These are phyloP conservation scores for Pseudochromis fuscus DNA, from an alignment of 2,797 vertebrate species.

Conservation along the genomic window DNA sequence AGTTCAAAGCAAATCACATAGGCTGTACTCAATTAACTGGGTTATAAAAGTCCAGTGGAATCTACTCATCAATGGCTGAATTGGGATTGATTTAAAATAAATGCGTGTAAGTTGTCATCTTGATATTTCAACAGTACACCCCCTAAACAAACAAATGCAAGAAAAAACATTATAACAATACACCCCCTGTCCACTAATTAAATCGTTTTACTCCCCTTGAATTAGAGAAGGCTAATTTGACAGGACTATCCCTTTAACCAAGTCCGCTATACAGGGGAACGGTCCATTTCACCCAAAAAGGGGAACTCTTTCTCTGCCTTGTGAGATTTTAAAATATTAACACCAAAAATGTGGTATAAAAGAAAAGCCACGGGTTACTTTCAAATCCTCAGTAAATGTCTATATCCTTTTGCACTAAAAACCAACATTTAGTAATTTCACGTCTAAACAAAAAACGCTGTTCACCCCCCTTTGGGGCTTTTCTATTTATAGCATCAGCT, in stretches of 20 bases:
- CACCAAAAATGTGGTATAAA: accelerated
- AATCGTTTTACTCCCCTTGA: slow-evolving; percentile 7
- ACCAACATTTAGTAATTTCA: background rate
- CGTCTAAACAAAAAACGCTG: background rate
- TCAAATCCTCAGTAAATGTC: accelerated
- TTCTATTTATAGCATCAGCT: slow-evolving; percentile 87
- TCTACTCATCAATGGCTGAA: no score
- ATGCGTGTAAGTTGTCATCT: no score
- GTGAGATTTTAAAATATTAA: background rate
- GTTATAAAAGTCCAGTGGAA: no score
- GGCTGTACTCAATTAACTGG: no score
- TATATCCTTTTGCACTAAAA: background rate
- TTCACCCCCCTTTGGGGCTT: slow-evolving; percentile 69
- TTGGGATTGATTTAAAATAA: no score
- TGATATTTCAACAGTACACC: no score
- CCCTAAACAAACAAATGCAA: background rate
- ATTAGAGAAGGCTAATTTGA: slow-evolving; percentile 54
- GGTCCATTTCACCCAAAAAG: slow-evolving; percentile 74
- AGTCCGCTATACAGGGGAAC: slow-evolving; percentile 64
- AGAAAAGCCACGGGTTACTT: accelerated
- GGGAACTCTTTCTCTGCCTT: slow-evolving; percentile 5
- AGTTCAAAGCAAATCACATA: no score
- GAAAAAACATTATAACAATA: background rate
- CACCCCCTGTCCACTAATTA: background rate
- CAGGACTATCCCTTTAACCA: slow-evolving; percentile 79